Conservation (phyloP, 2,888 invertebrate genomes). For the Acanthosepion esculentum region DNA sequence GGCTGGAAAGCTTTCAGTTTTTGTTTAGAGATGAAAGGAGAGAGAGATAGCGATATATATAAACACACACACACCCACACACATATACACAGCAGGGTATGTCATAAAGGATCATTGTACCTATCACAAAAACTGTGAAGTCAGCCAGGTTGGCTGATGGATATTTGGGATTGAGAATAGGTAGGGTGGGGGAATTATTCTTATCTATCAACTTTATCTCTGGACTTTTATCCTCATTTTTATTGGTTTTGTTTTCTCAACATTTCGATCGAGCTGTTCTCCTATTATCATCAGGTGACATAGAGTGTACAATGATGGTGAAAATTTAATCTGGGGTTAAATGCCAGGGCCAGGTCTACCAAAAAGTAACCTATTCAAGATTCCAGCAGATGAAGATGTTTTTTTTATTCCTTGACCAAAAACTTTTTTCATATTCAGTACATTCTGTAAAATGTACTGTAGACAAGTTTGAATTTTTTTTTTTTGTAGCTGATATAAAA, state of each 20-base stretch:
- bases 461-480: neutral
- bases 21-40: neutral
- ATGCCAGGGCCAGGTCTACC: neutral
- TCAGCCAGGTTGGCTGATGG: neutral
- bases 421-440: neutral
- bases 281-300: neutral
- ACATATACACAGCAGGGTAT: too few species aligned
- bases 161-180: neutral
- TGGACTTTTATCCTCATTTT: neutral
- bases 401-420: neutral
- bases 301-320: neutral
- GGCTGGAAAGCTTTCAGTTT: neutral
- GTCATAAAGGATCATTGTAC: neutral
- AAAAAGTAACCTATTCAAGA: neutral
- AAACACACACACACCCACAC: neutral
- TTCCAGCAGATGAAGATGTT: neutral
- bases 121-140: neutral
- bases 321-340: neutral
- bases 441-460: neutral
- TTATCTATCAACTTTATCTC: neutral
- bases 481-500: neutral
- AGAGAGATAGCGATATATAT: neutral
- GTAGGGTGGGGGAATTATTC: neutral
- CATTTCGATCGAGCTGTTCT: slow-evolving; percentile 8
- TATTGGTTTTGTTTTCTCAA: neutral